Conservation (phyloP, 2,888 invertebrate genomes). For the Drosophila neotestacea region DNA sequence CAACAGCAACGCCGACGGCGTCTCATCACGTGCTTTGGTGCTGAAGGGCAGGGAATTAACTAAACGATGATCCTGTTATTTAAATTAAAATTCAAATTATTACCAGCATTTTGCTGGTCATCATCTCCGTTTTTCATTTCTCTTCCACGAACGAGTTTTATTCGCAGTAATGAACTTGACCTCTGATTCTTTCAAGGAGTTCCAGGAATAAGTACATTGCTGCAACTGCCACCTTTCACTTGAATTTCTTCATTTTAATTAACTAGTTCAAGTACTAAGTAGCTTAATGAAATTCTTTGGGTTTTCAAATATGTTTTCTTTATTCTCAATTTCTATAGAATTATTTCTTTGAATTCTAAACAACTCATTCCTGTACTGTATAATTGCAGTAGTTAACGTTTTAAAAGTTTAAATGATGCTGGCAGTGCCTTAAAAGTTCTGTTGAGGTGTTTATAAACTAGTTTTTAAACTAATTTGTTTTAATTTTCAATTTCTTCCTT, state of each 20-base stretch:
- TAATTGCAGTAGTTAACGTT: too few relatives aligned
- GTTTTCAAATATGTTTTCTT: too few relatives aligned
- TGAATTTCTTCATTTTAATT: neutral
- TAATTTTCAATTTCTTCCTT: too few relatives aligned
- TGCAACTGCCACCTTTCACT: neutral
- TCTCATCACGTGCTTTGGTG: conserved; percentile 48
- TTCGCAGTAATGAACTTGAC: neutral
- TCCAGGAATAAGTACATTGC: neutral
- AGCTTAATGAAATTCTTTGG: neutral
- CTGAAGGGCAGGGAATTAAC: conserved; percentile 12
- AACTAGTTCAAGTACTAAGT: neutral
- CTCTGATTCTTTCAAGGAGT: neutral
- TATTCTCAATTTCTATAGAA: too few relatives aligned
- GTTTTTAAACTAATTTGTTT: too few relatives aligned
- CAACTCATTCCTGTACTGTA: too few relatives aligned
- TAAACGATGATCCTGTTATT: conserved; percentile 50
- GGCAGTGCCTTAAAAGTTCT: too few relatives aligned
- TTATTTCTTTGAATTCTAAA: too few relatives aligned
- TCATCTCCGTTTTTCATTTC: neutral
- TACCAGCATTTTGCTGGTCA: conserved; percentile 17
- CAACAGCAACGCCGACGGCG: conserved; percentile 51
- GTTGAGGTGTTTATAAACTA: too few relatives aligned
- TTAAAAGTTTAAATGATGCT: too few relatives aligned
- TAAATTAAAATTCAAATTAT: conserved; percentile 64
- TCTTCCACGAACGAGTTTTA: neutral